Conservation (phyloP, 2,113 vertebrate genomes). For the Saccopteryx bilineata region DNA sequence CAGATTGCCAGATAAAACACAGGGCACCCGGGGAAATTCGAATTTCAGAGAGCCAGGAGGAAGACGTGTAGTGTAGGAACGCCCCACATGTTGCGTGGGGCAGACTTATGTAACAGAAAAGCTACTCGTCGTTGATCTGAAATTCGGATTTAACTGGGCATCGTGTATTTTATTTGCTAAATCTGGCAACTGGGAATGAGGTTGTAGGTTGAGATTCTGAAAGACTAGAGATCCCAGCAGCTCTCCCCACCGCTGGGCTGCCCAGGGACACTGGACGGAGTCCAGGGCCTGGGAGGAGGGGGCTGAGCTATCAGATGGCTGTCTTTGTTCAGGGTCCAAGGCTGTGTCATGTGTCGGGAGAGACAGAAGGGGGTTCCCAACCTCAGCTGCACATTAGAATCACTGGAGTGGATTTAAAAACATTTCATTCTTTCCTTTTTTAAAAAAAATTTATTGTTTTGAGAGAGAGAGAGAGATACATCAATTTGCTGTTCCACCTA, state of each 20-base stretch:
- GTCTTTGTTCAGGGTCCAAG: not conserved
- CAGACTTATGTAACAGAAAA: not conserved
- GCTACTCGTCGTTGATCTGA: not conserved
- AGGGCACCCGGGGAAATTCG: not conserved
- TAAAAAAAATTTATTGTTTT: too few species aligned
- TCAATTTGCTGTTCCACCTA: too few species aligned
- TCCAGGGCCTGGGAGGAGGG: not conserved
- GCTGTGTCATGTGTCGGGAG: not conserved
- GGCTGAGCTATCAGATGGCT: not conserved
- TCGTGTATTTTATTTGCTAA: not conserved
- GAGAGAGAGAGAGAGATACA: too few species aligned
- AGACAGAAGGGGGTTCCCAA: not conserved
- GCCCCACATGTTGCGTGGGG: not conserved
- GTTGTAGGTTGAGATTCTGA: not conserved
- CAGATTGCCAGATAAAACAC: not conserved
- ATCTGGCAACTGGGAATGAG: not conserved
- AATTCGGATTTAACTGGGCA: not conserved
- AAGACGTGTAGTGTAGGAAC: not conserved
- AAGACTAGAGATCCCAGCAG: not conserved
- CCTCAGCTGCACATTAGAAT: not conserved
- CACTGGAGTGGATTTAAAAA: not conserved
- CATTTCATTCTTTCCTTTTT: not conserved
- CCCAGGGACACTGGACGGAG: rapidly evolving
- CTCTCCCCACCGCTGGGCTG: not conserved
- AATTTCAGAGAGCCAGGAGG: not conserved